These are phyloP conservation scores for Onychomys arenicola DNA, from an alignment of 2,797 vertebrate species.

Conservation along the genomic window DNA sequence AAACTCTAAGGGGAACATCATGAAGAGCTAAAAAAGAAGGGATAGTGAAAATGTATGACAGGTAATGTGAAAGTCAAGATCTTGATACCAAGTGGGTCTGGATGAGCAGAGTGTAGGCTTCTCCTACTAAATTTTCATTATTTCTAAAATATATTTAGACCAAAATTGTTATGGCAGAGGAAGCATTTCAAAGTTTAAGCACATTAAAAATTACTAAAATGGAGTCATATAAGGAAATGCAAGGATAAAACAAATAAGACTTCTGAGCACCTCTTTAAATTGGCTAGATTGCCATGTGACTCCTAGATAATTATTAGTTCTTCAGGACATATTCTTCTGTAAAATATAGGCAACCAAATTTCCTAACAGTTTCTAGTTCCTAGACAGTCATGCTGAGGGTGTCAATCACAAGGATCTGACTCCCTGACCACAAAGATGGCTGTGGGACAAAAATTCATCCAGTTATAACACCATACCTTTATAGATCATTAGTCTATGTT, in stretches of 20 bases:
- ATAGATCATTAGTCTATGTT: not conserved
- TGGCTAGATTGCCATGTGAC: not conserved
- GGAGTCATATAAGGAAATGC: not conserved
- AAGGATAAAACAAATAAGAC: not conserved
- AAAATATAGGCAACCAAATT: not conserved
- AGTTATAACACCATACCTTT: not conserved
- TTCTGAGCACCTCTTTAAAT: conserved; percentile 15
- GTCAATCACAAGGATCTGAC: not conserved
- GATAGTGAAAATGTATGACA: not conserved
- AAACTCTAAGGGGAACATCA: not conserved
- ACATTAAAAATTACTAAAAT: not conserved
- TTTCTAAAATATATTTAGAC: conserved; percentile 18
- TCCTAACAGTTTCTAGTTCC: not conserved
- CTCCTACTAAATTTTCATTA: not conserved
- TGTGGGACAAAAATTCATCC: not conserved
- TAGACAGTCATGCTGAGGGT: not conserved
- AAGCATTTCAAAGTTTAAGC: not conserved
- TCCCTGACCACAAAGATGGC: not conserved
- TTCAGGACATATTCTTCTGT: conserved; percentile 36
- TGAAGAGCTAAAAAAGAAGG: conserved; percentile 10
- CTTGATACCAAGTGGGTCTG: not conserved
- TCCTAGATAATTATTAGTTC: not conserved
- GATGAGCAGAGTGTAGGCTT: not conserved
- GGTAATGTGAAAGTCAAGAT: conserved; percentile 5
- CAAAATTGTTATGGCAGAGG: not conserved